Base-by-base conservation (phyloP, 1,140 invertebrate species). In the Drosophila rhopaloa region DNA sequence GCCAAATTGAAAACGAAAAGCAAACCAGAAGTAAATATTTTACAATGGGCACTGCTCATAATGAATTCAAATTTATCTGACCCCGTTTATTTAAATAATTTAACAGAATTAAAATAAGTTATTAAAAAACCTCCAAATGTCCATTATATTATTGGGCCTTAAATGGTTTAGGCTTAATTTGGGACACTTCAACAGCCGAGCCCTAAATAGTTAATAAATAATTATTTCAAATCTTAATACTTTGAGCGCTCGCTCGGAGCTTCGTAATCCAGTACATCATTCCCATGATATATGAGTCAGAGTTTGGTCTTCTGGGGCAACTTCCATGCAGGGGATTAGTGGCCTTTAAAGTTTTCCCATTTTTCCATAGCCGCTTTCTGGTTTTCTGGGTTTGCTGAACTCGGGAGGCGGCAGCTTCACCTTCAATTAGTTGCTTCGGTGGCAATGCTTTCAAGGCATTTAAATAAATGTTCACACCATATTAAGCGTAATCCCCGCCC, bases 381-480 rank as follows among this genome's bases (percentile, higher is more conserved):
- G 10, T 10, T 9, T 5, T 19, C 16, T 32, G 7, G 29, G 1
- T 16, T 24, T 24, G 24, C 24, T 24, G 24, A 24, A 24, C 3
- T 24, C 24, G 4, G 2, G 24, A 24, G 24, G 24, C 5, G 0
- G 13, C 40, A 46, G 35, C 46, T 50, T 74, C 57, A 58, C 68
- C 50, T 73, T 62, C 57, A 62, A 61, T 74, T 73, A 74, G 41
- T 14, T 35, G 40, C 8, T 8, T 10, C 32, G 11, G 35, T 37
- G 27, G 19, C 37, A 24, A 46, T 9, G 41, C 38, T 55, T 35
- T 54, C 41, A 46, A 55, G 32, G 56, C 62, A 66, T 75, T 75
- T 76, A 75, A 76, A 76, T 75, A 58, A 77, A 77, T 76, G 74
- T 77, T 77, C 73, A 70, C 75, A 77, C 73, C 74, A 70, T 70